phyloP scores from a whole-genome alignment of 1,140 invertebrate genomes.

The Rhagoletis zephyria region DNA sequence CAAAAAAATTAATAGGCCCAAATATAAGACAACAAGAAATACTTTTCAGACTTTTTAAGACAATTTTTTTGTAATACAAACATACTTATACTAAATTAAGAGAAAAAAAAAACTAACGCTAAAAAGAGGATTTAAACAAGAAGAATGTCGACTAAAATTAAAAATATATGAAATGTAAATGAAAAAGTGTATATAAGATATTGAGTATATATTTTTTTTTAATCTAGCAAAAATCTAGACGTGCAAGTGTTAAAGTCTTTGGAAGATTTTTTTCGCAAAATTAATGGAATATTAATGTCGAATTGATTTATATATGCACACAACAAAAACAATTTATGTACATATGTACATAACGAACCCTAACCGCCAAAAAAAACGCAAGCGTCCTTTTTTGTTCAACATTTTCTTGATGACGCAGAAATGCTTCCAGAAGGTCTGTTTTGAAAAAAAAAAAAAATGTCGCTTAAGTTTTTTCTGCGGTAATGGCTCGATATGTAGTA shows the following conservation, averaged over 20 bases:
- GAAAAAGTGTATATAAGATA: background rate
- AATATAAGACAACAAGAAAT: constrained; percentile 47
- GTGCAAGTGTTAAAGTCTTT: background rate
- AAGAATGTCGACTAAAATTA: background rate
- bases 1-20: constrained; percentile 45
- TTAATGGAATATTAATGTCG: background rate
- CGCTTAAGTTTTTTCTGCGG: too few species aligned
- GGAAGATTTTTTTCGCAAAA: constrained; percentile 1
- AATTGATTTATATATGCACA: background rate
- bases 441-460: too few species aligned
- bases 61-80: constrained; percentile 57
- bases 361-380: too few species aligned
- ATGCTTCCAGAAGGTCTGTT: too few species aligned
- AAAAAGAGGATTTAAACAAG: background rate
- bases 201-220: background rate
- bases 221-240: background rate
- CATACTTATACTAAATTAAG: background rate
- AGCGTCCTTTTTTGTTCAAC: too few species aligned
- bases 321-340: background rate
- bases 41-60: constrained; percentile 61
- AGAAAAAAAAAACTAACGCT: background rate
- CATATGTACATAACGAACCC: background rate
- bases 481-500: too few species aligned
- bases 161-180: background rate
- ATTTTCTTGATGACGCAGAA: too few species aligned